Base-by-base conservation (phyloP, 2,113 vertebrate species). In the Apus apus region DNA sequence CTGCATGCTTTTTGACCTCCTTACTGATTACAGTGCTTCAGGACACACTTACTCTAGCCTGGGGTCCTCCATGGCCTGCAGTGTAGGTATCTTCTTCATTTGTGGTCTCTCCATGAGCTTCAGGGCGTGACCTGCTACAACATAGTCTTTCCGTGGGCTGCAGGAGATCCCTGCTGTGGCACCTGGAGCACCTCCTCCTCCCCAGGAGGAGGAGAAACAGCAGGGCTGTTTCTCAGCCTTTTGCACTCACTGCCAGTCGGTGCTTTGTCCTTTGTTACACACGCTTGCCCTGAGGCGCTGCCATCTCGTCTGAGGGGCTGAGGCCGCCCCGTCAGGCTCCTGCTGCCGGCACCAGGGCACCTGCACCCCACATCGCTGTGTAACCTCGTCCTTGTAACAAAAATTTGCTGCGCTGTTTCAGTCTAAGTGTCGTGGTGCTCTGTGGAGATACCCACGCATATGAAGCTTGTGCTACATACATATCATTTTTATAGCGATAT, bases 271-370 rank as follows among this genome's bases (percentile, higher is more conserved):
- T 65, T 76, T 32, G 13, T 53, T 51, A 19, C 3, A 22, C 13
- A 17, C 0, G 1, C 17, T 53, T 57, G 57, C 50, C 50, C 70
- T 45, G 30, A 45, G 26, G 15, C 0, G 5, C 27, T 4, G 6
- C 43, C 4, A 1, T 58, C 32, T 38, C 29, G 36, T 9, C 27
- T 58, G 57, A 34, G 27, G 70, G 43, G 11, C 64, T 82, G n/a
- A n/a, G n/a, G n/a, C n/a, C n/a, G 22, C 11, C 6, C 40, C 8
- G 5, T 25, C 54, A 74, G 29, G 8, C 8, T 23, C 8, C 5
- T 0, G 0, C 56, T 64, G 56, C 56, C 1, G 1, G 45, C 36
- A 27, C 15, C 15, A 23, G 48, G 7, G 16, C 45, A 73, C 26
- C 36, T 70, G 26, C 40, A 8, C 3, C 45, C 23, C 13, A 19